phyloP scores from a whole-genome alignment of 37 sponge, comb jelly and placozoan genomes.

The Diacarnus erythraeanus region DNA sequence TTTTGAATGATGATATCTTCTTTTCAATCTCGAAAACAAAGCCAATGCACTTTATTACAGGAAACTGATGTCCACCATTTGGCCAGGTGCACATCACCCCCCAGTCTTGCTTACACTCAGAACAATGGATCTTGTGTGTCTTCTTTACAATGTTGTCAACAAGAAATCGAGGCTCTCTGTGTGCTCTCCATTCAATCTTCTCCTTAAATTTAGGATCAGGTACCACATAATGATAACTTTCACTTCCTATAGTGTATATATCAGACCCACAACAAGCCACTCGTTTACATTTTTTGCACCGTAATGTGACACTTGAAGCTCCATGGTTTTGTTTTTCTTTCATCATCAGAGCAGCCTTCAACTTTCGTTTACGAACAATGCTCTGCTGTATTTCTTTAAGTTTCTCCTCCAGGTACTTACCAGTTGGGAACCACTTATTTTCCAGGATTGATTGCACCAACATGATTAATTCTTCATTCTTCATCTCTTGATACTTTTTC shows the following conservation, averaged over 20 bases:
- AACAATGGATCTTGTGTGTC: constrained; percentile 57
- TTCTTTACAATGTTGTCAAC: constrained; percentile 6
- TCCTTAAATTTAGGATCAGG: constrained; percentile 22
- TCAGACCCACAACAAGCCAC: constrained; percentile 60
- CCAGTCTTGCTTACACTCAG: constrained; percentile 56
- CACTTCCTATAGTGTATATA: neutral
- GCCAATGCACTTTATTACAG: constrained; percentile 63
- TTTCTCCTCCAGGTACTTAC: neutral
- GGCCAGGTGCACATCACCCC: constrained; percentile 45
- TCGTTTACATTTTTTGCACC: constrained; percentile 54
- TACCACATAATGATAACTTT: constrained; percentile 27
- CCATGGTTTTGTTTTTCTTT: constrained; percentile 2
- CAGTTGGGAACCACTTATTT: constrained; percentile 15
- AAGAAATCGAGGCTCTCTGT: neutral
- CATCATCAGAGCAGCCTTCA: neutral
- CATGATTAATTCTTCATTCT: constrained; percentile 17
- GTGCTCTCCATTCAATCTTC: neutral
- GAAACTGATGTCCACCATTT: constrained; percentile 14
- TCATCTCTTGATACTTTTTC: constrained; percentile 14
- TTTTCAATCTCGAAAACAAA: constrained; percentile 38
- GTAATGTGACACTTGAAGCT: constrained; percentile 1
- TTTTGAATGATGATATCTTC: neutral
- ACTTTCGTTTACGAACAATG: neutral
- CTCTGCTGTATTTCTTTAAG: neutral
- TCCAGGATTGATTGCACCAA: constrained; percentile 15